Evolutionary conservation across 1,140 invertebrate genomes (phyloP).

Genomic region (Anthonomus grandis): DNA sequence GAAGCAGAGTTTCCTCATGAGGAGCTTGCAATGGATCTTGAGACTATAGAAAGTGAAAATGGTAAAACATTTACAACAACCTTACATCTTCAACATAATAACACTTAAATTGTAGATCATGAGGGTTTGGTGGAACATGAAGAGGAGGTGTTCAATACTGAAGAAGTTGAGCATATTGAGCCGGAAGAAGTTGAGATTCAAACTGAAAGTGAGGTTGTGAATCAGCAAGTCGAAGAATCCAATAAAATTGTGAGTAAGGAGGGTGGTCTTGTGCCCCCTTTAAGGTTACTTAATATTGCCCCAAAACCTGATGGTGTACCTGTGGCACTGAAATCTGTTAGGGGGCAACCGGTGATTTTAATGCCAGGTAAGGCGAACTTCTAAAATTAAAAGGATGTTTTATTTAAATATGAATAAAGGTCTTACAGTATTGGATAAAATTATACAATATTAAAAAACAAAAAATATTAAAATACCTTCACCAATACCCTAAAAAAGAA

Average conservation of each 20-base stretch:
- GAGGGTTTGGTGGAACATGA: too few relatives aligned
- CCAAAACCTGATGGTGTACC: constrained; percentile 47
- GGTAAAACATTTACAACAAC: too few relatives aligned
- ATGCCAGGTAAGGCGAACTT: constrained; percentile 38
- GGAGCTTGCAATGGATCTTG: too few relatives aligned
- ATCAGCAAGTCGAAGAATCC: constrained; percentile 31
- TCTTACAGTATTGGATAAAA: neutral
- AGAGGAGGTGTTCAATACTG: too few relatives aligned
- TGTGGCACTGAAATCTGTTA: constrained; percentile 41
- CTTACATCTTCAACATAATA: too few relatives aligned
- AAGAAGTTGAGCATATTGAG: constrained; percentile 33
- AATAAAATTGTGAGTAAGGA: constrained; percentile 36
- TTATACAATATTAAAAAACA: neutral
- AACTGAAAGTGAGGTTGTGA: constrained; percentile 39
- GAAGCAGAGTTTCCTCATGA: too few relatives aligned
- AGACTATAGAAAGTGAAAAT: too few relatives aligned
- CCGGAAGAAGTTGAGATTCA: constrained; percentile 38
- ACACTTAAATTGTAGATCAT: too few relatives aligned
- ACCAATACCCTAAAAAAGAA: too few relatives aligned
- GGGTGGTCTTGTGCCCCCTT: constrained; percentile 38
- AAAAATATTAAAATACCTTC: neutral
- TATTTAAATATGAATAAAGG: neutral
- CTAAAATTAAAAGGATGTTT: neutral
- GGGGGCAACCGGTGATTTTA: constrained; percentile 41
- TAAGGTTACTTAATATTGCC: constrained; percentile 46